These are phyloP conservation scores for Hormiphora californensis DNA, from an alignment of 37 sponge, comb jelly and placozoan species.

Conservation along the genomic window DNA sequence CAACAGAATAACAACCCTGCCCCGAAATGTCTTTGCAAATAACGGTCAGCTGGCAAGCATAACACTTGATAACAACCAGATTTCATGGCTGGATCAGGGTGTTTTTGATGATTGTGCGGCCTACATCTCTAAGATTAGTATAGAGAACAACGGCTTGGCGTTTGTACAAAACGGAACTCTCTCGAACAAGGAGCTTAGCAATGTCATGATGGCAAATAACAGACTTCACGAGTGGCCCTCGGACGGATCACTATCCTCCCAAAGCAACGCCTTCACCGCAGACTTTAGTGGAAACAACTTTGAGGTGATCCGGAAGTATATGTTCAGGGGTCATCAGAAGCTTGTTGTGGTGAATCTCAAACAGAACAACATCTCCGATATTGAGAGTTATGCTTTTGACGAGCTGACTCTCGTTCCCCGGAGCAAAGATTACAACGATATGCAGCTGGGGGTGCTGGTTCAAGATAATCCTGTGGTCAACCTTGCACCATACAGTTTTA, in stretches of 20 bases:
- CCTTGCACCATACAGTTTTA: constrained; percentile 45
- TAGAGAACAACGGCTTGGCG: neutral
- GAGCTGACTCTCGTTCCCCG: neutral
- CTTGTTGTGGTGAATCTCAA: constrained; percentile 5
- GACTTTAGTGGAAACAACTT: constrained; percentile 20
- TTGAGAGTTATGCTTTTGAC: neutral
- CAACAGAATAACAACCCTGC: constrained; percentile 35
- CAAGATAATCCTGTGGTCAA: constrained; percentile 14
- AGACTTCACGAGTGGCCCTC: constrained; percentile 41
- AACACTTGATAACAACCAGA: neutral
- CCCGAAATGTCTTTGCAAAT: neutral
- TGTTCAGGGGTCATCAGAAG: neutral
- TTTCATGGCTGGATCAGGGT: constrained; percentile 13
- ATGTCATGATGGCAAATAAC: neutral
- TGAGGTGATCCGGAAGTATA: constrained; percentile 11
- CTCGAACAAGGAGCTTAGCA: neutral
- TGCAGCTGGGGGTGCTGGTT: neutral
- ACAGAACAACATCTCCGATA: constrained; percentile 20
- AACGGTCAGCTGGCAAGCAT: neutral
- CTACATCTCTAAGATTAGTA: neutral
- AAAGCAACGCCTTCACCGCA: neutral
- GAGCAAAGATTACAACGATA: neutral
- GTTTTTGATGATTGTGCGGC: neutral
- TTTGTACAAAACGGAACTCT: neutral
- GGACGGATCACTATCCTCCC: constrained; percentile 2